A percentile compares a stretch with the other conserved stretches of the same genome.
Evolutionary conservation across 2,113 vertebrate species (phyloP).

Genomic region (Neogobius melanostomus): DNA sequence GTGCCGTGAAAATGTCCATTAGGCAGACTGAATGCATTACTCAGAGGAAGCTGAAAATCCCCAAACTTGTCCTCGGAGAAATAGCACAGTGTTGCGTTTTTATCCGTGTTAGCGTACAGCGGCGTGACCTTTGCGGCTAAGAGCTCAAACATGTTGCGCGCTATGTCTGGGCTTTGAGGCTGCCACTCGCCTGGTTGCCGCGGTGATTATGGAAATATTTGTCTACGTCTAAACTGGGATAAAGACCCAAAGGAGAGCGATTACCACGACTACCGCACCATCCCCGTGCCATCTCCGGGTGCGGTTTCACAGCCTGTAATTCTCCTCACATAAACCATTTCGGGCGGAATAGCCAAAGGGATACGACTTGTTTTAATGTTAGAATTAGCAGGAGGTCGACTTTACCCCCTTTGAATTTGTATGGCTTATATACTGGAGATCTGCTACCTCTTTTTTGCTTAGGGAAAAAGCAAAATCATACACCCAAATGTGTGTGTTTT

Average conservation of each 20-base stretch:
- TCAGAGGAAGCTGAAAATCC: conserved; percentile 24
- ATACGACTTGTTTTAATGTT: conserved; percentile 11
- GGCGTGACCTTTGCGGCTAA: conserved; percentile 67
- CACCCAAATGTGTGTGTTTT: no score
- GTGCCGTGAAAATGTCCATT: background rate
- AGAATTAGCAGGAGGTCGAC: background rate
- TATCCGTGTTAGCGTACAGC: conserved; percentile 49
- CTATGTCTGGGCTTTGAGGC: conserved; percentile 47
- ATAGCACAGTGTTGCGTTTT: conserved; percentile 56
- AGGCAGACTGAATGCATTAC: background rate
- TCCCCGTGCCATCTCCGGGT: conserved; percentile 27
- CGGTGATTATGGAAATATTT: conserved; percentile 66
- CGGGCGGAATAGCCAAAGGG: conserved; percentile 24
- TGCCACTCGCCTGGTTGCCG: conserved; percentile 42
- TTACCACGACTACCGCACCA: conserved; percentile 28
- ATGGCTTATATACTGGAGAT: background rate
- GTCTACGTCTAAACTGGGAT: conserved; percentile 42
- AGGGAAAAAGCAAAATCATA: no score
- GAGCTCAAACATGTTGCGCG: conserved; percentile 64
- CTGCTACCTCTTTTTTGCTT: background rate
- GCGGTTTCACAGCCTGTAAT: conserved; percentile 41
- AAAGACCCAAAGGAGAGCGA: conserved; percentile 45
- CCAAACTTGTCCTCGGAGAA: conserved; percentile 39
- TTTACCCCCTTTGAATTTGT: background rate
- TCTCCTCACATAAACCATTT: conserved; percentile 15